Conservation (phyloP, 2,888 invertebrate species). For the Athrips mouffetella region DNA sequence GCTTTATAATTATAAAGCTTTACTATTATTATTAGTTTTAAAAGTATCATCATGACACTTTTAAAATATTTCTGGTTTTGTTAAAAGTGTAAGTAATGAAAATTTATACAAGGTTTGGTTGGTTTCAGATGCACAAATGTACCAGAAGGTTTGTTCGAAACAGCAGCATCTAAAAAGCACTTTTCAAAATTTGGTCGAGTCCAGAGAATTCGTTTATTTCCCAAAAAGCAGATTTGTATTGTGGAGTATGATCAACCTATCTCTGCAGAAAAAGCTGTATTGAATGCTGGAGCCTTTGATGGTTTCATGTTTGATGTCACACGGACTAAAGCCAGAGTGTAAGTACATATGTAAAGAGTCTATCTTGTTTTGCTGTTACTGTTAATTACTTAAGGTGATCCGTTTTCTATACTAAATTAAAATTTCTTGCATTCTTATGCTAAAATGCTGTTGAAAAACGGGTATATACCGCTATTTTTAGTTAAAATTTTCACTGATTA, state of each 20-base stretch:
- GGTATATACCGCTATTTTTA: too few relatives aligned
- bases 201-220: constrained; percentile 80
- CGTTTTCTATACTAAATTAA: too few relatives aligned
- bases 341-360: constrained; percentile 37
- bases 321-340: constrained; percentile 71
- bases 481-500: too few relatives aligned
- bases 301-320: constrained; percentile 80
- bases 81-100: background rate
- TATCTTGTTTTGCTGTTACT: too few relatives aligned
- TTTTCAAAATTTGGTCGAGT: constrained; percentile 86
- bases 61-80: constrained; percentile 4
- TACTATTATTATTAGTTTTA: too few relatives aligned
- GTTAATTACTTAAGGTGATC: too few relatives aligned
- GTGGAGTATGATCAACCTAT: constrained; percentile 82
- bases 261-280: constrained; percentile 77
- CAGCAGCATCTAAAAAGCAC: constrained; percentile 79
- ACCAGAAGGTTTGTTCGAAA: constrained; percentile 80
- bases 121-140: constrained; percentile 79
- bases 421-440: too few relatives aligned
- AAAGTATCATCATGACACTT: too few relatives aligned
- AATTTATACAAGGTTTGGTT: constrained; percentile 18
- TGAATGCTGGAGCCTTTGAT: constrained; percentile 79
- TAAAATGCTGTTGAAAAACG: too few relatives aligned
- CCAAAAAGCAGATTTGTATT: constrained; percentile 81
- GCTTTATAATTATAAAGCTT: too few relatives aligned